These are phyloP conservation scores for Hippocampus kuda DNA, from an alignment of 2,797 vertebrate genomes.

Conservation along the genomic window DNA sequence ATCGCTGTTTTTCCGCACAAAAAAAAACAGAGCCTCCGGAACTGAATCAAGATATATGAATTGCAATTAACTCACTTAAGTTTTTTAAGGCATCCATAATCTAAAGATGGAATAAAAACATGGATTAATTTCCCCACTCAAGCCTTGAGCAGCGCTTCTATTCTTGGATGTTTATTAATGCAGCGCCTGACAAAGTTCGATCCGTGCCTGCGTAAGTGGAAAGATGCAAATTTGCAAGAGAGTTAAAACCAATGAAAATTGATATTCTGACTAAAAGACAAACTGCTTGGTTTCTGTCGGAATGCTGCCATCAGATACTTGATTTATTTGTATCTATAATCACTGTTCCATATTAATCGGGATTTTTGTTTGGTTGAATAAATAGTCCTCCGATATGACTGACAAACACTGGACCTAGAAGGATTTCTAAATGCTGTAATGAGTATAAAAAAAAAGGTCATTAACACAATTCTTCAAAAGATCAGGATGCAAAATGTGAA, in stretches of 20 bases:
- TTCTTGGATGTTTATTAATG: constrained; percentile 8
- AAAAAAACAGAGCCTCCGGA: neutral
- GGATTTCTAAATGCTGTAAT: constrained; percentile 43
- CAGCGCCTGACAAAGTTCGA: constrained; percentile 3
- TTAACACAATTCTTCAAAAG: constrained; percentile 46
- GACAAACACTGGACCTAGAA: constrained; percentile 14
- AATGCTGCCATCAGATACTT: constrained; percentile 17
- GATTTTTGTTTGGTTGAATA: constrained; percentile 4
- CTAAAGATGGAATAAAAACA: neutral
- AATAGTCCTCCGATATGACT: constrained; percentile 20
- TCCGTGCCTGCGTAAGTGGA: neutral
- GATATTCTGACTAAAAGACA: constrained; percentile 10
- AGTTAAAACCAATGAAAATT: constrained; percentile 10
- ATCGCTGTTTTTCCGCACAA: too few species aligned
- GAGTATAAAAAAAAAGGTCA: constrained; percentile 45
- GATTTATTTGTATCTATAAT: constrained; percentile 5
- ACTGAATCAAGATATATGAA: neutral
- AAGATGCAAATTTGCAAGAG: constrained; percentile 4
- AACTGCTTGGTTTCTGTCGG: constrained; percentile 8
- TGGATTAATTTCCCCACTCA: neutral
- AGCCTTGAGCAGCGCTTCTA: neutral
- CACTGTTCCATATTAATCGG: neutral
- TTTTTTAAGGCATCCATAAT: neutral
- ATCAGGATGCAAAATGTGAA: constrained; percentile 23
- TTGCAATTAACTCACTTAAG: neutral